Conservation (phyloP, 1,140 invertebrate genomes). For the Leptopilina boulardi region DNA sequence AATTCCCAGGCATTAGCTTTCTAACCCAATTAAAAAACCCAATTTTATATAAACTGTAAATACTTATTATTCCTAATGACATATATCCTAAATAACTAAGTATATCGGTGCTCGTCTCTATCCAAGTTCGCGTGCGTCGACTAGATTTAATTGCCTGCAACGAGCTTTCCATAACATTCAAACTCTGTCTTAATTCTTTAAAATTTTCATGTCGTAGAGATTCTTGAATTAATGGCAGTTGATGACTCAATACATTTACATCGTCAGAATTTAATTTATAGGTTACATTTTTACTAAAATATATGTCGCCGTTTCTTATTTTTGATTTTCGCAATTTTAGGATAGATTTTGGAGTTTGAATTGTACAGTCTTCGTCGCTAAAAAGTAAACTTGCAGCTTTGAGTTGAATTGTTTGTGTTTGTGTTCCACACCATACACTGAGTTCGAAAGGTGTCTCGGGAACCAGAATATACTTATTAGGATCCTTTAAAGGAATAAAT, state of each 20-base stretch:
- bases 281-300: neutral
- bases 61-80: too few relatives aligned
- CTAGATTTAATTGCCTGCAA: too few relatives aligned
- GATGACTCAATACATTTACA: neutral
- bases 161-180: too few relatives aligned
- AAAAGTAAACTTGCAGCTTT: neutral
- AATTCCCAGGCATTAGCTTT: too few relatives aligned
- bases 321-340: neutral
- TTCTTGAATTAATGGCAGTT: neutral
- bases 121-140: too few relatives aligned
- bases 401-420: neutral
- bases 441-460: neutral
- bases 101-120: too few relatives aligned
- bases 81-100: too few relatives aligned
- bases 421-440: neutral
- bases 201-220: neutral
- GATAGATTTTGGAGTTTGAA: neutral
- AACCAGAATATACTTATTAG: neutral
- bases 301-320: neutral
- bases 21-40: too few relatives aligned
- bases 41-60: too few relatives aligned
- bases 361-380: neutral
- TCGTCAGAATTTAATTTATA: neutral
- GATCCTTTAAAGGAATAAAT: neutral
- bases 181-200: too few relatives aligned